phyloP scores from a whole-genome alignment of 2,888 invertebrate species.

The Drosophila mulleri region DNA sequence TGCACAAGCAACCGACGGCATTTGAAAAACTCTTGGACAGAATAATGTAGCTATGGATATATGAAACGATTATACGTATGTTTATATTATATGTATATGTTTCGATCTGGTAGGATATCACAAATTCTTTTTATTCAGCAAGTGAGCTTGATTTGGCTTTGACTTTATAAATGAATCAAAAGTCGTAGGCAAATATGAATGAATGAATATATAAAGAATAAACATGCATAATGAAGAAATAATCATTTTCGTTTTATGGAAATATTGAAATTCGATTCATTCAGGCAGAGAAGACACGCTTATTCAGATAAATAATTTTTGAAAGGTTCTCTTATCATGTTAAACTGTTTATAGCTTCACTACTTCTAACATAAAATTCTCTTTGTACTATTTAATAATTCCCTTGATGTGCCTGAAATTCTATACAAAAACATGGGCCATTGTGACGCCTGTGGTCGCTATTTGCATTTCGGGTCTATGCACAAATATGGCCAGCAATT shows the following conservation, averaged over 20 bases:
- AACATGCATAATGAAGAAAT: not conserved
- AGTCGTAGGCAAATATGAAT: not conserved
- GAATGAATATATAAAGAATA: not conserved
- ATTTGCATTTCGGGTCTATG: constrained; percentile 26
- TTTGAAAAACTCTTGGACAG: not conserved
- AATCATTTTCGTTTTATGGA: not conserved
- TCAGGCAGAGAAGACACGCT: not conserved
- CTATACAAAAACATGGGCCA: not conserved
- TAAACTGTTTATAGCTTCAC: too few species aligned
- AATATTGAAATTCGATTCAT: not conserved
- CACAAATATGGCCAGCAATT: constrained; percentile 49
- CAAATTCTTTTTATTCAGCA: too few species aligned
- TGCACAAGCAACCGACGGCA: constrained; percentile 54
- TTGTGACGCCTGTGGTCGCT: constrained; percentile 31
- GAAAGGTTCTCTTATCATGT: not conserved
- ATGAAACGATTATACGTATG: too few species aligned
- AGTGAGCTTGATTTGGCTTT: too few species aligned
- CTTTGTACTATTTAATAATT: not conserved
- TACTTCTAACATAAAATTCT: not conserved
- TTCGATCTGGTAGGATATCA: too few species aligned
- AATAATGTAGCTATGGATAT: too few species aligned
- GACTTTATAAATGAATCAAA: not conserved
- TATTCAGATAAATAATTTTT: not conserved
- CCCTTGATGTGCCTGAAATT: not conserved
- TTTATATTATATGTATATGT: too few species aligned